phyloP scores from a whole-genome alignment of 2,797 vertebrate genomes.

The Hapalemur alaotrensis region DNA sequence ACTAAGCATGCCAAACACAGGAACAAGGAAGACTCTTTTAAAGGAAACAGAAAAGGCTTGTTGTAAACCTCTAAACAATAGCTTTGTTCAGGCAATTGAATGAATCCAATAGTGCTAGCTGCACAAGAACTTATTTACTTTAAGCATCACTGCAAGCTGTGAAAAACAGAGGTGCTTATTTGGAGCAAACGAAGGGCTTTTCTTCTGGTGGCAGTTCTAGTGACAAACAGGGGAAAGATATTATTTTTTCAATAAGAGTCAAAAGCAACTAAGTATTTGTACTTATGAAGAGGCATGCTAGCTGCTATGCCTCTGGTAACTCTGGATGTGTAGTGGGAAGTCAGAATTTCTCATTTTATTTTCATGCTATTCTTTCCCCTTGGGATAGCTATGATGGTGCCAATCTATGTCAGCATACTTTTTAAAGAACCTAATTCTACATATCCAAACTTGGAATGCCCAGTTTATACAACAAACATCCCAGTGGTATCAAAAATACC shows the following conservation, averaged over 20 bases:
- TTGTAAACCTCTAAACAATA: conserved; percentile 79
- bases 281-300: conserved; percentile 44
- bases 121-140: conserved; percentile 93
- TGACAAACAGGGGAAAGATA: conserved; percentile 67
- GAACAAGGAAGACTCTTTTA: conserved; percentile 80
- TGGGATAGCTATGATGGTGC: neutral
- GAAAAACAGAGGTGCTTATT: conserved; percentile 84
- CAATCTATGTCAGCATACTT: neutral
- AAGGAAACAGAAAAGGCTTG: conserved; percentile 81
- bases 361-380: neutral
- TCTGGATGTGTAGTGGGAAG: neutral
- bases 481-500: conserved; percentile 39
- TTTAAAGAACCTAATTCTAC: neutral
- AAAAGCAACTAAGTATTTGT: conserved; percentile 70
- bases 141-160: conserved; percentile 89
- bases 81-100: conserved; percentile 88
- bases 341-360: conserved; percentile 52
- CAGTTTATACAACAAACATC: neutral
- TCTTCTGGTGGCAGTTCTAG: conserved; percentile 77
- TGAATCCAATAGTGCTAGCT: conserved; percentile 88
- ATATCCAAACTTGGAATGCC: conserved; percentile 19
- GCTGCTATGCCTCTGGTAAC: conserved; percentile 68
- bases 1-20: conserved; percentile 79
- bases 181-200: conserved; percentile 76
- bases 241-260: conserved; percentile 74